Evolutionary conservation across 2,888 invertebrate species (phyloP).

Genomic region (Ophraella communa): DNA sequence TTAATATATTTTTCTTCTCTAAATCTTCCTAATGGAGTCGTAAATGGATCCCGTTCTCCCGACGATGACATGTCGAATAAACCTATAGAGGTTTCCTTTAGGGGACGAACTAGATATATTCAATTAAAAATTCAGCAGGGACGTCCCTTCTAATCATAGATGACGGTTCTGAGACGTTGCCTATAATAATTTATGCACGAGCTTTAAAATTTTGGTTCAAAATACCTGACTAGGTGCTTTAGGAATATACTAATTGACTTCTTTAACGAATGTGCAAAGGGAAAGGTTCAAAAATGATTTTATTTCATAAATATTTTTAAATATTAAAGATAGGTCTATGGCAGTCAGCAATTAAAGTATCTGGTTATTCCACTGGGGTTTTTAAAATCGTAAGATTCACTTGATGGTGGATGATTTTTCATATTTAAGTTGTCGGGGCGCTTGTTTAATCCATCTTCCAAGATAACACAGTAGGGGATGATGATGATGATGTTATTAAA

Average conservation of each 20-base stretch:
- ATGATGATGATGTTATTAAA: conserved; percentile 1
- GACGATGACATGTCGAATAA: conserved; percentile 9
- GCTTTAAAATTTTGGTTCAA: too few relatives aligned
- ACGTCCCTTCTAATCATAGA: not conserved
- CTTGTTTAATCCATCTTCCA: conserved; percentile 18
- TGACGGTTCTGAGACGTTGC: too few relatives aligned
- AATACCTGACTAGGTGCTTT: too few relatives aligned
- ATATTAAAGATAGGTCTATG: too few relatives aligned
- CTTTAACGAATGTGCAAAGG: too few relatives aligned
- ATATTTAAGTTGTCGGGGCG: conserved; percentile 13
- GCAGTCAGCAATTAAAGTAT: conserved; percentile 48
- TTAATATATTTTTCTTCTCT: conserved; percentile 50
- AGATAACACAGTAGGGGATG: conserved; percentile 8
- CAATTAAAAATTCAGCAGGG: conserved; percentile 53
- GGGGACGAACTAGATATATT: conserved; percentile 44
- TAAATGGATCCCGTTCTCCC: conserved; percentile 50
- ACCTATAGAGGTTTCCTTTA: not conserved
- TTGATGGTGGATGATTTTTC: conserved; percentile 22
- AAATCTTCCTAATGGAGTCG: conserved; percentile 58
- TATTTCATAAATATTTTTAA: too few relatives aligned
- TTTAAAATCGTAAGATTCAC: conserved; percentile 40
- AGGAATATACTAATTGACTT: too few relatives aligned
- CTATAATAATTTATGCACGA: too few relatives aligned
- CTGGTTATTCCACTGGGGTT: conserved; percentile 43
- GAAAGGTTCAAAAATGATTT: too few relatives aligned